Evolutionary conservation across 2,888 invertebrate genomes (phyloP), one percentile per base, ranked within the genome.

Genomic region (Druceiella hillmani): DNA sequence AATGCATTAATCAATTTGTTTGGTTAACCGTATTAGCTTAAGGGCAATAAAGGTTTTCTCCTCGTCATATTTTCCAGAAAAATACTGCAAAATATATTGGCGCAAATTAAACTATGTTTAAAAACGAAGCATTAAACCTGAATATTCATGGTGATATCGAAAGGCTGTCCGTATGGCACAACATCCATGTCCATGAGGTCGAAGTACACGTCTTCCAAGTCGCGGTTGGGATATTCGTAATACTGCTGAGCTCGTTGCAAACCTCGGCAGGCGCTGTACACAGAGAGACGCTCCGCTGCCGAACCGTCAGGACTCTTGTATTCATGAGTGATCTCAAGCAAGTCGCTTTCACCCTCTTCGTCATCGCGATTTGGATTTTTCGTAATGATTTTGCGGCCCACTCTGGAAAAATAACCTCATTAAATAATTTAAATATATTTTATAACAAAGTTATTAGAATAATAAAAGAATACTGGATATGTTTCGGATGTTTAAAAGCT

Each of bases 381-480:
- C 3, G 83, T 83, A 27, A 83, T 67, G 35, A 84, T 72, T 54
- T 76, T 75, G 29, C 79, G 74, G 30, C 83, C 83, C 51, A 83
- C 79, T 54, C 83, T 82, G 56, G 4, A 57, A 55, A 26, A 16
- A 38, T 2, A n/a, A 20, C 3, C 12, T 14, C 20, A 24, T 24
- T n/a, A 35, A 12, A 14, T 27, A 11, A 4, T 7, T 14, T 25
- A 20, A 20, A 20, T 7, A 20, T 7, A n/a, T 7, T 20, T 20
- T 20, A 7, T 20, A n/a, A 20, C 6, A n/a, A 7, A 20, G 22
- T 6, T 20, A 20, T 20, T 9, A 7, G 9, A 20, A 7, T 20
- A 7, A n/a, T n/a, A n/a, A n/a, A n/a, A n/a, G n/a, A n/a, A n/a
- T n/a, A n/a, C n/a, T n/a, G n/a, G n/a, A n/a, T n/a, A n/a, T n/a